Evolutionary conservation across 2,888 invertebrate genomes (phyloP).

Genomic region (Ochlodes sylvanus): DNA sequence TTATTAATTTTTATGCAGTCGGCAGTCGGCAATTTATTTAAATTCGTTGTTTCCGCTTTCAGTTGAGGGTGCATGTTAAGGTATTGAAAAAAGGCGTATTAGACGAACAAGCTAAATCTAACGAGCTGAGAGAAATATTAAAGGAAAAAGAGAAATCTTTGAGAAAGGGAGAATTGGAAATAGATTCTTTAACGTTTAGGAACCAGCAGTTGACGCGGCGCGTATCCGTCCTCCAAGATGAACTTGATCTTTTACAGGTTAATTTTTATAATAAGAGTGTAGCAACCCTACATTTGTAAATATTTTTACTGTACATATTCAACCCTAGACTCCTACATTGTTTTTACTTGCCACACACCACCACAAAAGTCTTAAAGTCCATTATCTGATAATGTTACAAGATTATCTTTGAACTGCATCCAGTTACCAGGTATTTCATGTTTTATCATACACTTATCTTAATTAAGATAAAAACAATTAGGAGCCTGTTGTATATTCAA

Average conservation of each 20-base stretch:
- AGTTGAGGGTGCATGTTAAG: slow-evolving; percentile 96
- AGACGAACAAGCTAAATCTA: slow-evolving; percentile 94
- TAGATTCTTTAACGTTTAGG: slow-evolving; percentile 95
- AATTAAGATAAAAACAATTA: neutral
- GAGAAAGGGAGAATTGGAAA: slow-evolving; percentile 95
- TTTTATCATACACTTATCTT: neutral
- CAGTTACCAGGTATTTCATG: neutral
- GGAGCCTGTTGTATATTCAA: no score
- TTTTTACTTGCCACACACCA: no score
- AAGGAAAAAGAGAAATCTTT: slow-evolving; percentile 94
- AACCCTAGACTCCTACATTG: no score
- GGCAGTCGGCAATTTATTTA: slow-evolving; percentile 51
- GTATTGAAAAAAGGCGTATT: slow-evolving; percentile 96
- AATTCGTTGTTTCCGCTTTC: slow-evolving; percentile 74
- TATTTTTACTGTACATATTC: no score
- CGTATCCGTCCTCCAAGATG: slow-evolving; percentile 96
- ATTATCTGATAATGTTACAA: slow-evolving; percentile 5
- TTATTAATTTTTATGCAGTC: slow-evolving; percentile 40
- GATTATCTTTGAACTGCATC: neutral
- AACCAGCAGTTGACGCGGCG: slow-evolving; percentile 97
- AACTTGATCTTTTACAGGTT: slow-evolving; percentile 88
- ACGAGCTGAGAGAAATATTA: slow-evolving; percentile 89
- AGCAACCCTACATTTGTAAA: no score
- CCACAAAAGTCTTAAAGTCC: neutral
- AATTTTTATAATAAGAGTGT: slow-evolving; percentile 41